Conservation (phyloP, 2,888 invertebrate genomes). For the Caenorhabditis zanzibari region DNA sequence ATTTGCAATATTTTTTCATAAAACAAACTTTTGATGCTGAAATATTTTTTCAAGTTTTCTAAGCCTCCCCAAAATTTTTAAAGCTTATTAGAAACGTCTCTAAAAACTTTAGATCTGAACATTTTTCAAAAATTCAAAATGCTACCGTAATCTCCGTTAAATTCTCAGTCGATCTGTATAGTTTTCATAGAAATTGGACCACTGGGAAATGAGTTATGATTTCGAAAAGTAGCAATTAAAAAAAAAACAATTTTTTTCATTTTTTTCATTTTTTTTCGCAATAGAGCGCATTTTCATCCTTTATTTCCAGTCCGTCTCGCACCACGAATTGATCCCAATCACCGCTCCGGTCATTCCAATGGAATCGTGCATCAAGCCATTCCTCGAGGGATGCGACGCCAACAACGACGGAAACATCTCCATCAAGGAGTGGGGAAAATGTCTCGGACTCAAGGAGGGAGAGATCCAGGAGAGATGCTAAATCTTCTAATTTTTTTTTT, state of each 20-base stretch:
- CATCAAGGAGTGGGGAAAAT: conserved; percentile 92
- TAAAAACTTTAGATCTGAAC: too few relatives aligned
- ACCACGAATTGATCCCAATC: conserved; percentile 96
- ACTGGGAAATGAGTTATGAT: neutral
- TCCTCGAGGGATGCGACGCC: conserved; percentile 93
- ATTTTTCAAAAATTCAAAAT: too few relatives aligned
- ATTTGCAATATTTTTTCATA: neutral
- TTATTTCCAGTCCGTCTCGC: conserved; percentile 87
- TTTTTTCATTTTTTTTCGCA: neutral
- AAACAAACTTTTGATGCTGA: too few relatives aligned
- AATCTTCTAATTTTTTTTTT: neutral
- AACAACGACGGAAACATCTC: conserved; percentile 94
- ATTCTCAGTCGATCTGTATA: too few relatives aligned
- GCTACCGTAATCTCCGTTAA: too few relatives aligned
- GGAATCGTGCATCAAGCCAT: conserved; percentile 95
- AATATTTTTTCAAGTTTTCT: too few relatives aligned
- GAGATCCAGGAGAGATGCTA: conserved; percentile 70
- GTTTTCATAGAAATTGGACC: too few relatives aligned
- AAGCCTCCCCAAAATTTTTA: too few relatives aligned
- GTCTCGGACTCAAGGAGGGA: conserved; percentile 89
- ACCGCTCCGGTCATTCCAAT: conserved; percentile 95
- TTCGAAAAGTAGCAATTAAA: too few relatives aligned
- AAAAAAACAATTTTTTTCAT: too few relatives aligned
- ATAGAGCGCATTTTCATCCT: neutral
- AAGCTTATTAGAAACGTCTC: too few relatives aligned